These are phyloP conservation scores for Ctena decussata DNA, from an alignment of 2,888 invertebrate species.

Conservation along the genomic window DNA sequence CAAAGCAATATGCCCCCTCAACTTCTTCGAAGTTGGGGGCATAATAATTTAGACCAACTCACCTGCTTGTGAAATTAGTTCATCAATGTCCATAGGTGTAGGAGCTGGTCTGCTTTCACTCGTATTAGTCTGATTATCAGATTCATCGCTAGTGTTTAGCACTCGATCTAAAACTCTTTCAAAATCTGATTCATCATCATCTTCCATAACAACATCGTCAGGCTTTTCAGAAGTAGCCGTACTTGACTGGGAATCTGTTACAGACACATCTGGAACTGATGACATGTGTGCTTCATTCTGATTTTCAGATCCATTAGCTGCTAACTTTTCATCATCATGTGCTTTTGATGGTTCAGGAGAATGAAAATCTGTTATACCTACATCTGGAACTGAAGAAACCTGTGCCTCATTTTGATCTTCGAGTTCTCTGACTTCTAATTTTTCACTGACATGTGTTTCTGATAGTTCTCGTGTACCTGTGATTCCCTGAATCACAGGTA, in stretches of 20 bases:
- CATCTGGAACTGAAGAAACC: neutral
- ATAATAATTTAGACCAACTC: no score
- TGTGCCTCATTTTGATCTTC: no score
- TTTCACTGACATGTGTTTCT: no score
- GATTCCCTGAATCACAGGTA: no score
- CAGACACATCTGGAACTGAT: neutral
- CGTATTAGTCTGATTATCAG: neutral
- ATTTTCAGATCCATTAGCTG: no score
- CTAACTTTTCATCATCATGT: no score
- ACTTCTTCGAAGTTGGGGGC: no score
- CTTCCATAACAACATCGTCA: neutral
- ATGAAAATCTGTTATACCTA: neutral
- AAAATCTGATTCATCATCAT: neutral
- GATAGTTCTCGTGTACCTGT: no score
- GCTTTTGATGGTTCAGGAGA: no score
- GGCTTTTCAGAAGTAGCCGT: neutral
- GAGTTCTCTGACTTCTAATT: no score
- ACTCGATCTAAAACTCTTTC: neutral
- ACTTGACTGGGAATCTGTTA: neutral
- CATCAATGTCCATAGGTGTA: neutral
- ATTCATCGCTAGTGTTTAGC: neutral
- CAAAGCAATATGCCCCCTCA: no score
- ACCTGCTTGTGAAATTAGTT: neutral
- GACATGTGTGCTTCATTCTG: neutral
- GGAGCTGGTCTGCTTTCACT: neutral